Percentiles rank a stretch among this genome's conserved stretches.
Conservation (phyloP, 2,888 invertebrate species). For the Lepetodrilus schrolli region DNA sequence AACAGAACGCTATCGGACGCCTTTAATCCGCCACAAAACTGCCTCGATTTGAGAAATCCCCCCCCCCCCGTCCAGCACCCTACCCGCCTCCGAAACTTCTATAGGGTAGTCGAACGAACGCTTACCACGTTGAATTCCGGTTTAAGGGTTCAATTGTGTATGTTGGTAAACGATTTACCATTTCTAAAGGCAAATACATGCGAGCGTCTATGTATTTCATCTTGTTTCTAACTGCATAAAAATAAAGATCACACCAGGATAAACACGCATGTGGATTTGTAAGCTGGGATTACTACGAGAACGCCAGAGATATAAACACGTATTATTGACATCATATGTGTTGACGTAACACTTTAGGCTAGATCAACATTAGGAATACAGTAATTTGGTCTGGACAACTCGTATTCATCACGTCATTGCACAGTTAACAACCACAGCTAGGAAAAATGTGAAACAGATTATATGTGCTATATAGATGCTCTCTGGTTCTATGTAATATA, state of each 20-base stretch:
- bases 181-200: no score
- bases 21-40: background rate
- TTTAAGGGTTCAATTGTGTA: background rate
- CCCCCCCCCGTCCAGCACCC: background rate
- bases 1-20: background rate
- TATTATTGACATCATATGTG: background rate
- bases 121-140: background rate
- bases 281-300: slow-evolving; percentile 5
- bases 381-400: no score
- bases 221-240: no score
- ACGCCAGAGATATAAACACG: background rate
- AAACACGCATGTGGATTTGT: background rate
- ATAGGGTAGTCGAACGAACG: background rate
- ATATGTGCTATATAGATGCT: no score
- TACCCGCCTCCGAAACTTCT: background rate
- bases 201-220: no score
- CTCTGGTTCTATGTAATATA: no score
- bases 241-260: background rate
- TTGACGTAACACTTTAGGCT: background rate
- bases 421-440: no score
- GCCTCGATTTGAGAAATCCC: background rate
- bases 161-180: slow-evolving; percentile 9
- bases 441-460: no score
- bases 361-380: background rate
- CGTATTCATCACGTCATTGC: no score